Evolutionary conservation across 2,797 vertebrate genomes (phyloP), one percentile per base, ranked within the genome.

Genomic region (Heliangelus exortis): DNA sequence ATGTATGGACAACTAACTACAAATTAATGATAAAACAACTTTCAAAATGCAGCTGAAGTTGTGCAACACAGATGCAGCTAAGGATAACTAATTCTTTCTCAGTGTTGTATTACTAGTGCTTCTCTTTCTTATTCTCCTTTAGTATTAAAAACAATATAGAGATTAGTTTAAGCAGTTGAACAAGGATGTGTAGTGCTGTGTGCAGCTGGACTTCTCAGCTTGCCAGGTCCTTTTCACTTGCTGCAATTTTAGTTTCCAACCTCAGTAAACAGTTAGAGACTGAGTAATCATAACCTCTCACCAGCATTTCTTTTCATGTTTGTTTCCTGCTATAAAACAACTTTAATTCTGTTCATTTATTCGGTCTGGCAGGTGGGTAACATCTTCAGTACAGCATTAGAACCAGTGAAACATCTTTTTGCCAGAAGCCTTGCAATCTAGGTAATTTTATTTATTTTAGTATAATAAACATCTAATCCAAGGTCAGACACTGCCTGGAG

Each of bases 401-500:
- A 86, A 77, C 4, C 12, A 10, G 19, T 91, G 85, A 89, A 93
- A 79, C 31, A 50, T 73, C n/a, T 41, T 92, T 89, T 93, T 91
- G 58, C 93, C 93, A 78, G 51, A 87, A 87, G 89, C 54, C 19
- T 87, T 94, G 62, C 62, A 75, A 65, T 80, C 54, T 62, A 89
- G 73, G 51, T 93, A 89, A 92, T 94, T 92, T 80, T 77, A 84
- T 93, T 95, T 95, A 71, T 90, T 93, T 94, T 65, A 71, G 61
- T 83, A 74, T 83, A 93, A 87, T 85, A 87, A 87, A 75, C 47
- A 74, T 66, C 69, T 85, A 83, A 89, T 87, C 72, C 43, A 4
- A 68, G 81, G 67, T 80, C 86, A 95, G 68, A 82, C 45, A 9
- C 18, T 78, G 92, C 92, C 93, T 80, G 76, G 41, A 96, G 94